A percentile compares a stretch with the other conserved stretches of the same genome.
Evolutionary conservation across 2,888 invertebrate genomes (phyloP).

Genomic region (Zeuzera pyrina): DNA sequence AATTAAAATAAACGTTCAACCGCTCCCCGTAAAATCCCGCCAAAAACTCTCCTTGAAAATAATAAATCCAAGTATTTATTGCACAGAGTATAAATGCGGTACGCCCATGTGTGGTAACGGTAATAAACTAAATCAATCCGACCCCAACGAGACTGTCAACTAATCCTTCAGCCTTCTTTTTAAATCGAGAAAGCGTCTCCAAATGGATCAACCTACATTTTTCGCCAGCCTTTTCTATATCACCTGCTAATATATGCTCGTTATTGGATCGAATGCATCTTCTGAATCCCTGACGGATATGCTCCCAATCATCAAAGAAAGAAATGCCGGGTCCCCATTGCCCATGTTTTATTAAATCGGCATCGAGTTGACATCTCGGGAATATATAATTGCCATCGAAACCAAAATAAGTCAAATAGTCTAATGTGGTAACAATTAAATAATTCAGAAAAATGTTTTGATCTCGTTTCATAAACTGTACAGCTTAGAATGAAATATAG

Average conservation of each 20-base stretch:
- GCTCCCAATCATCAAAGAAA: not conserved
- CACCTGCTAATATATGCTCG: not conserved
- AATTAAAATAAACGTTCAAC: too few species aligned
- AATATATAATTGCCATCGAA: conserved; percentile 1
- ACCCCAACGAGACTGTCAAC: not conserved
- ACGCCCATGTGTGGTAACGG: too few species aligned
- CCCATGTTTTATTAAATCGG: not conserved
- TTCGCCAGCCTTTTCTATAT: not conserved
- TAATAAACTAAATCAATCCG: too few species aligned
- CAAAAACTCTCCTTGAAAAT: too few species aligned
- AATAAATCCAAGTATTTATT: too few species aligned
- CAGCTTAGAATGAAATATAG: conserved; percentile 3
- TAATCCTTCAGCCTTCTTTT: not conserved
- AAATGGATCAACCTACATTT: not conserved
- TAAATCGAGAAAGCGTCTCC: not conserved
- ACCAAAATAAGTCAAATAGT: conserved; percentile 1
- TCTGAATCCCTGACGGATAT: not conserved
- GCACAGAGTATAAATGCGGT: too few species aligned
- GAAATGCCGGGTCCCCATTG: not conserved
- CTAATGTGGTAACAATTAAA: conserved; percentile 1
- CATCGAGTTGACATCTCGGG: conserved; percentile 1
- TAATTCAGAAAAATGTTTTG: not conserved
- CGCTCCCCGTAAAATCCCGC: too few species aligned
- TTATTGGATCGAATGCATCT: not conserved
- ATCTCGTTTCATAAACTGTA: conserved; percentile 2